phyloP scores from a whole-genome alignment of 2,113 vertebrate species.

The Xiphophorus maculatus region DNA sequence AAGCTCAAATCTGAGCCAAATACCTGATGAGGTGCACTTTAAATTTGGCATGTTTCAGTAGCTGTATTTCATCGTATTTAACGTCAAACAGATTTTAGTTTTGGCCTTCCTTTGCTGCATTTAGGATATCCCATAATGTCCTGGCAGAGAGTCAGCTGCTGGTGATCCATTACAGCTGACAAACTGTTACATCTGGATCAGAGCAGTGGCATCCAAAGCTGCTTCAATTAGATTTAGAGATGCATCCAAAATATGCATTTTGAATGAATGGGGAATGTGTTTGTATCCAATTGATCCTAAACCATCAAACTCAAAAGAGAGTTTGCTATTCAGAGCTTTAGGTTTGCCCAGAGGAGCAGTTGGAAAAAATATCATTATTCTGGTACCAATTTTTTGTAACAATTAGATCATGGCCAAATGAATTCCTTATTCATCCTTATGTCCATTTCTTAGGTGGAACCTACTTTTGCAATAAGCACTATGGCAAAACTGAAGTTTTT shows the following conservation, averaged over 20 bases:
- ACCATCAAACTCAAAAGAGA: no score
- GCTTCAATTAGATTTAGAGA: background rate
- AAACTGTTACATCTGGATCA: background rate
- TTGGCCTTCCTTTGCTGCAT: background rate
- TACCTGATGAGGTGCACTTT: slow-evolving; percentile 8
- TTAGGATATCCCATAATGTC: background rate
- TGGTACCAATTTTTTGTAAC: background rate
- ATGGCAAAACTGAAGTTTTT: no score
- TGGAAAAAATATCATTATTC: background rate
- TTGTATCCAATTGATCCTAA: background rate
- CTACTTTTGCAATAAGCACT: no score
- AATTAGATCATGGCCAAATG: background rate
- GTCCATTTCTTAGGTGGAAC: no score
- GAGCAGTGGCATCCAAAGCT: background rate
- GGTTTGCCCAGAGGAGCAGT: background rate
- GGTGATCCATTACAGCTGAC: background rate
- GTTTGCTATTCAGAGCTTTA: background rate
- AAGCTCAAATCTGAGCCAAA: slow-evolving; percentile 7
- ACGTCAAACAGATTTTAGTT: slow-evolving; percentile 7
- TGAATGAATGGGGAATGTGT: background rate
- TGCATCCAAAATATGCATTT: background rate
- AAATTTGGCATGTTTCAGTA: slow-evolving; percentile 1
- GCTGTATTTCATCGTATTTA: background rate
- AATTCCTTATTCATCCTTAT: no score
- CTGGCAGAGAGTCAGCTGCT: background rate